Conservation (phyloP, 2,113 vertebrate species). For the Leuciscus idus region DNA sequence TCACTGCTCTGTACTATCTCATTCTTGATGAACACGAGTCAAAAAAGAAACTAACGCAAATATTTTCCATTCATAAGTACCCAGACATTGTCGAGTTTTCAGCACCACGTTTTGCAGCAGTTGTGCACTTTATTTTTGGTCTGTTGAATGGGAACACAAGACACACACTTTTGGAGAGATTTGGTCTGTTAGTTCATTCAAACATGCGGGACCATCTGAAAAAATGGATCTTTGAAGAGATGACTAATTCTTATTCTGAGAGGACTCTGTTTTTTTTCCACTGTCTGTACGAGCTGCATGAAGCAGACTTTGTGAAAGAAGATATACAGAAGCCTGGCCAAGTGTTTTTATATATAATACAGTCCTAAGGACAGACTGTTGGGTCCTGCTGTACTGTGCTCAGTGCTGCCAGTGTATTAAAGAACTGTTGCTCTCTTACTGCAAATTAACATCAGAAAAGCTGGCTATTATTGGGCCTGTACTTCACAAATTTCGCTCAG, state of each 20-base stretch:
- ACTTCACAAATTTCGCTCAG: neutral
- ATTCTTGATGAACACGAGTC: constrained; percentile 1
- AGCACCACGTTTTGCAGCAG: neutral
- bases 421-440: rapidly evolving
- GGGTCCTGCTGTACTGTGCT: neutral
- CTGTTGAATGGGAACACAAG: constrained; percentile 1
- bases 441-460: neutral
- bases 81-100: rapidly evolving
- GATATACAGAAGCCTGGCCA: neutral
- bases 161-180: neutral
- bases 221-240: constrained; percentile 4
- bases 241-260: neutral
- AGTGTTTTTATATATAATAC: rapidly evolving
- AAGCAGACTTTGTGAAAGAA: neutral
- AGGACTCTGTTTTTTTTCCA: neutral
- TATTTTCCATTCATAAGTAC: neutral
- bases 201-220: neutral
- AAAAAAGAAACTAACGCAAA: neutral
- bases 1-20: constrained; percentile 55
- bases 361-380: neutral
- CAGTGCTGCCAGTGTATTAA: constrained; percentile 23
- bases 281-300: constrained; percentile 24
- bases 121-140: constrained; percentile 27
- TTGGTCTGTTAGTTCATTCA: neutral
- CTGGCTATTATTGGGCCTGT: neutral